Conservation (phyloP, 2,113 vertebrate genomes). For the Leucopsar rothschildi region DNA sequence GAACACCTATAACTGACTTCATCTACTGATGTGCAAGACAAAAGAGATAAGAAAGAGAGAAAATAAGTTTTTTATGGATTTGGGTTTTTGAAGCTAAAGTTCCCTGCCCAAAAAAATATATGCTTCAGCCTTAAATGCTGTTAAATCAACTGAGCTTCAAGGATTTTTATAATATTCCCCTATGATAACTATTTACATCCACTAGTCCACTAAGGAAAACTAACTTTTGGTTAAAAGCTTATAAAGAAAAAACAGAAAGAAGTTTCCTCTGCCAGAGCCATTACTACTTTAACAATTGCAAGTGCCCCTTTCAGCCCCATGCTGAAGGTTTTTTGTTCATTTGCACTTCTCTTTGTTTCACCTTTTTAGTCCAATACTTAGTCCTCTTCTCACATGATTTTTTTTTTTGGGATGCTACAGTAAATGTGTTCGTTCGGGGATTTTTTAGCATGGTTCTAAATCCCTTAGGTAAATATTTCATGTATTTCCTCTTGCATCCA, state of each 20-base stretch:
- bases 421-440: not conserved
- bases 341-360: not conserved
- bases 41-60: not conserved
- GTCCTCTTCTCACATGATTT: not conserved
- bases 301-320: not conserved
- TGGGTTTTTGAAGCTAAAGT: not conserved
- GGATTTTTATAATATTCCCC: not conserved
- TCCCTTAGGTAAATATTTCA: not conserved
- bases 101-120: not conserved
- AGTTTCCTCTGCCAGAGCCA: not conserved
- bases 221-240: not conserved
- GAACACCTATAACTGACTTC: not conserved
- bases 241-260: not conserved
- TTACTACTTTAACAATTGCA: not conserved
- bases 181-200: not conserved
- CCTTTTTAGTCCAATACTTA: not conserved
- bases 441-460: not conserved
- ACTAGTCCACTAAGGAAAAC: not conserved
- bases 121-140: not conserved
- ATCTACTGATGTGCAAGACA: not conserved
- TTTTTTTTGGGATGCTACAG: not conserved
- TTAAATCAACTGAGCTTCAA: not conserved
- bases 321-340: not conserved
- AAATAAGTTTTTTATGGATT: not conserved
- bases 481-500: not conserved